Evolutionary conservation across 1,140 invertebrate genomes (phyloP).

Genomic region (Pogonognathellus flavescens): DNA sequence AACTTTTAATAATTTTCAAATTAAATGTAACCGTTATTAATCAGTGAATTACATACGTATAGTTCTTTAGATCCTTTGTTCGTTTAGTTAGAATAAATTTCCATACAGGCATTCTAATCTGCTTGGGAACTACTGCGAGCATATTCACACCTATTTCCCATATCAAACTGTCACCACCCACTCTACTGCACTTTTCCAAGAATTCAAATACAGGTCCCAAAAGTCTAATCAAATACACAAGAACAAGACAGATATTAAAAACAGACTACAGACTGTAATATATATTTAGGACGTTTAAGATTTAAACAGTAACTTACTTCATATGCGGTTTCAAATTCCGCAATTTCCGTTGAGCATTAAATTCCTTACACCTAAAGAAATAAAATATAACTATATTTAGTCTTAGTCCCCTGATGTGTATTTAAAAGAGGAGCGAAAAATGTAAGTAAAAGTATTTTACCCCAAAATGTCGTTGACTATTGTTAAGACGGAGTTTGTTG

Average conservation of each 20-base stretch:
- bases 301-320: neutral
- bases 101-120: conserved; percentile 40
- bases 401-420: no score
- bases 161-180: conserved; percentile 28
- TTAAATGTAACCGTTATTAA: no score
- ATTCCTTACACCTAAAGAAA: neutral
- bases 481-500: neutral
- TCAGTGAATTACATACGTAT: conserved; percentile 23
- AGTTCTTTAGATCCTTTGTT: conserved; percentile 54
- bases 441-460: neutral
- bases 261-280: neutral
- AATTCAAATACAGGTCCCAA: conserved; percentile 50
- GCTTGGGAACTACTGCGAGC: conserved; percentile 21
- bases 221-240: conserved; percentile 4
- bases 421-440: no score
- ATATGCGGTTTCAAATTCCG: conserved; percentile 16
- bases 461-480: neutral
- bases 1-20: neutral
- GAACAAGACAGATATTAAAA: neutral
- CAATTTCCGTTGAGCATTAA: neutral
- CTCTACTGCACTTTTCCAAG: conserved; percentile 52
- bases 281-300: no score
- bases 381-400: no score
- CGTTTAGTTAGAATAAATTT: conserved; percentile 51
- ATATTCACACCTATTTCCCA: conserved; percentile 50